These are phyloP conservation scores for Odontocerum albicorne DNA, from an alignment of 2,888 invertebrate species.

Conservation along the genomic window DNA sequence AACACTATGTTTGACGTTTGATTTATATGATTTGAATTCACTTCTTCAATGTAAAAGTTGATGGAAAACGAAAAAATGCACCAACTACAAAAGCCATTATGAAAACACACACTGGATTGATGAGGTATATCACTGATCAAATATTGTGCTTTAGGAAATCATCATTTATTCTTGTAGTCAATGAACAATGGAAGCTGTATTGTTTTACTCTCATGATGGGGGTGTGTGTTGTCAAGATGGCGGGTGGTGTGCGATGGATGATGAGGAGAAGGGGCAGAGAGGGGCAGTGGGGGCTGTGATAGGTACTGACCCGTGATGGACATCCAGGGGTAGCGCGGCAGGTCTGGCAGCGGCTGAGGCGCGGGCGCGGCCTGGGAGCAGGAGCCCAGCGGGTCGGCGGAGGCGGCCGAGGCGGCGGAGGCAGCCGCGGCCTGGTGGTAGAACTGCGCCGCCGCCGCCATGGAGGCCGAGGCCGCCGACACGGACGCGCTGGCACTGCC, in stretches of 20 bases:
- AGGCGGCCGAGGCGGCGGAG: constrained; percentile 75
- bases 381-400: constrained; percentile 80
- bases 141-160: too few relatives aligned
- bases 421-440: constrained; percentile 84
- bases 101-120: too few relatives aligned
- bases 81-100: too few relatives aligned
- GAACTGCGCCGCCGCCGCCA: constrained; percentile 80
- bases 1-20: too few relatives aligned
- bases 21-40: too few relatives aligned
- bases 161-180: too few relatives aligned
- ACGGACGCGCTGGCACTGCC: constrained; percentile 64
- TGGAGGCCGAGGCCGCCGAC: constrained; percentile 65
- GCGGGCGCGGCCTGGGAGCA: constrained; percentile 78
- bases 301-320: constrained; percentile 85
- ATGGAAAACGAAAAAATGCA: too few relatives aligned
- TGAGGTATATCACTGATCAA: too few relatives aligned
- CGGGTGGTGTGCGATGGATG: not conserved
- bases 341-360: constrained; percentile 87
- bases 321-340: constrained; percentile 96
- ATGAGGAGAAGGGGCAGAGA: not conserved
- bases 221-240: not conserved
- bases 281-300: not conserved
- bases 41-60: too few relatives aligned
- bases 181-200: too few relatives aligned
- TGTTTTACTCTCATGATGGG: too few relatives aligned